Conservation (phyloP, 1,140 invertebrate genomes). For the Neodiprion pinetum region DNA sequence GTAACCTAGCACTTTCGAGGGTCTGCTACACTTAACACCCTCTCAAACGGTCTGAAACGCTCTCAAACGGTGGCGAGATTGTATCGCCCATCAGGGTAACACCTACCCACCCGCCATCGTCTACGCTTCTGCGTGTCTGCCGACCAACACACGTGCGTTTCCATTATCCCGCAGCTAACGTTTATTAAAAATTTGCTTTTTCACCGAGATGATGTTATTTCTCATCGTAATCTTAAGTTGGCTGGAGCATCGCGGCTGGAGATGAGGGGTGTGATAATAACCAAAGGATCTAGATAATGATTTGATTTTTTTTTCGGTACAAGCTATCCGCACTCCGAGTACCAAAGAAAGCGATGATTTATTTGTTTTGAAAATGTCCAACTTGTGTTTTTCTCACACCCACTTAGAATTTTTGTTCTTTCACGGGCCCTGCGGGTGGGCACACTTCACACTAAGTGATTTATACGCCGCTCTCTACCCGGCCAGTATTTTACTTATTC, state of each 20-base stretch:
- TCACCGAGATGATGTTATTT: too few relatives aligned
- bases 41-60: neutral
- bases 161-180: neutral
- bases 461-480: neutral
- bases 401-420: constrained; percentile 1
- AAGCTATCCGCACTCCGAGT: too few relatives aligned
- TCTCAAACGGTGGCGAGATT: neutral
- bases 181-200: too few relatives aligned
- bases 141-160: neutral
- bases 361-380: neutral
- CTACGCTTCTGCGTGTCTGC: neutral
- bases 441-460: neutral
- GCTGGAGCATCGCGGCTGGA: too few relatives aligned
- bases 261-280: too few relatives aligned
- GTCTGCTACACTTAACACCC: constrained; percentile 4
- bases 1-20: neutral
- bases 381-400: neutral
- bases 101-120: neutral
- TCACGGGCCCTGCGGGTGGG: neutral
- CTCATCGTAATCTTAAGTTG: too few relatives aligned
- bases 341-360: neutral
- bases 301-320: too few relatives aligned
- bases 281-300: too few relatives aligned
- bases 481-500: constrained; percentile 1
- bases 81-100: neutral